Percentiles rank a stretch among this genome's conserved stretches.
Evolutionary conservation across 2,888 invertebrate species (phyloP).

Genomic region (Gryllus longicercus): DNA sequence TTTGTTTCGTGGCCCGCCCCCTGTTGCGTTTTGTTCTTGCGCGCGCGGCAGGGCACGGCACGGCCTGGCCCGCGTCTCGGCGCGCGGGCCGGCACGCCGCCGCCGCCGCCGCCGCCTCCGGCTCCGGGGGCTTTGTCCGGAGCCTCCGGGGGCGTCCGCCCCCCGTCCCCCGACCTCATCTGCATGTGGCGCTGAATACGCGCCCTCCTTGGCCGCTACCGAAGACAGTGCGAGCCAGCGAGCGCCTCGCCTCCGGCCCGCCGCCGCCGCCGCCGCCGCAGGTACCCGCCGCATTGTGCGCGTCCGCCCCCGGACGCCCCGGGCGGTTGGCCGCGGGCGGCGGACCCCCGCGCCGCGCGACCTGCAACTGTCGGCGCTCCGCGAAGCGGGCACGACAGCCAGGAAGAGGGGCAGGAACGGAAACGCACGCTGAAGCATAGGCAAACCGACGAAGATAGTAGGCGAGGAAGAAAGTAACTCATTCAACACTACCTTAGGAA

Average conservation of each 20-base stretch:
- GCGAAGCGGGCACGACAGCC: not conserved
- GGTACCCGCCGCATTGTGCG: not conserved
- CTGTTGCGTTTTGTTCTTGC: constrained; percentile 6
- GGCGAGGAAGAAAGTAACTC: too few relatives aligned
- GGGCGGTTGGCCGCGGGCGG: not conserved
- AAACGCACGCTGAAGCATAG: too few relatives aligned
- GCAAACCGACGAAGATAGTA: too few relatives aligned
- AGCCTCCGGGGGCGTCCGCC: not conserved
- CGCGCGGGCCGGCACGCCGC: not conserved
- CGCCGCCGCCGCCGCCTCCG: not conserved
- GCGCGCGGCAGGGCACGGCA: not conserved
- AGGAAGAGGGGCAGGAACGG: not conserved
- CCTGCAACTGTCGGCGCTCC: too few relatives aligned
- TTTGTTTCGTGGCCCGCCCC: not conserved
- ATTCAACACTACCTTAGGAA: too few relatives aligned
- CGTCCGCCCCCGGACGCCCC: not conserved
- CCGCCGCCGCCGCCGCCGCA: not conserved
- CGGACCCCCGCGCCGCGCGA: not conserved
- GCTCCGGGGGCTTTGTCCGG: not conserved
- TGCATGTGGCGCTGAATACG: not conserved
- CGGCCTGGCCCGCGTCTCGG: not conserved
- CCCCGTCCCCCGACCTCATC: not conserved
- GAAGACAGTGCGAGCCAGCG: not conserved
- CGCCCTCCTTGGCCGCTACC: not conserved
- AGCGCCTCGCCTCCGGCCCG: not conserved